Evolutionary conservation across 1,140 invertebrate species (phyloP).

Genomic region (Steinernema khuongi): DNA sequence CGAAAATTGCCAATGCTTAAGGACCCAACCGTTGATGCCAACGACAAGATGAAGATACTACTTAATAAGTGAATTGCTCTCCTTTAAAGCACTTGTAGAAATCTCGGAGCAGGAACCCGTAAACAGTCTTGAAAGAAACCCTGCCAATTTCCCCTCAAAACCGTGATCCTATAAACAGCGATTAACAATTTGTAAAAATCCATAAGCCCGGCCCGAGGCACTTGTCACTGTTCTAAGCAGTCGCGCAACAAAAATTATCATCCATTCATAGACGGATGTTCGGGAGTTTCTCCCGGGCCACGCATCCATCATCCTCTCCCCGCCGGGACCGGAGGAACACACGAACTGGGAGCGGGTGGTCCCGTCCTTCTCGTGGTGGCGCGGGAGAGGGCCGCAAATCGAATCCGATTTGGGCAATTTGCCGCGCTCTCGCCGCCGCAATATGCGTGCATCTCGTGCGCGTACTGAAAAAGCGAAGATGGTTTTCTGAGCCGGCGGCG

Average conservation of each 20-base stretch:
- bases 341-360: not conserved
- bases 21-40: too few species aligned
- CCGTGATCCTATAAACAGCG: too few species aligned
- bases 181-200: not conserved
- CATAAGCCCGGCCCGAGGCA: not conserved
- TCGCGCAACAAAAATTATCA: not conserved
- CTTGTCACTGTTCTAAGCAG: not conserved
- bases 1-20: too few species aligned
- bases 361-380: not conserved
- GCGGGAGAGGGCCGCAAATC: constrained; percentile 11
- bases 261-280: not conserved
- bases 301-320: not conserved
- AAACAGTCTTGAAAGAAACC: too few species aligned
- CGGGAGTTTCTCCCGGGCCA: not conserved
- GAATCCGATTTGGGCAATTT: constrained; percentile 16
- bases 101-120: too few species aligned
- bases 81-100: too few species aligned
- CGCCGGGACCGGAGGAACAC: not conserved
- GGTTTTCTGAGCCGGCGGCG: not conserved
- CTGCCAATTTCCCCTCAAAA: too few species aligned
- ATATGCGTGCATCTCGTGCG: not conserved
- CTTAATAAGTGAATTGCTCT: too few species aligned
- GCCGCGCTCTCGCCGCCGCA: not conserved
- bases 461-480: not conserved
- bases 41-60: too few species aligned